phyloP scores from a whole-genome alignment of 2,888 invertebrate species.

The Catocala sponsa region DNA sequence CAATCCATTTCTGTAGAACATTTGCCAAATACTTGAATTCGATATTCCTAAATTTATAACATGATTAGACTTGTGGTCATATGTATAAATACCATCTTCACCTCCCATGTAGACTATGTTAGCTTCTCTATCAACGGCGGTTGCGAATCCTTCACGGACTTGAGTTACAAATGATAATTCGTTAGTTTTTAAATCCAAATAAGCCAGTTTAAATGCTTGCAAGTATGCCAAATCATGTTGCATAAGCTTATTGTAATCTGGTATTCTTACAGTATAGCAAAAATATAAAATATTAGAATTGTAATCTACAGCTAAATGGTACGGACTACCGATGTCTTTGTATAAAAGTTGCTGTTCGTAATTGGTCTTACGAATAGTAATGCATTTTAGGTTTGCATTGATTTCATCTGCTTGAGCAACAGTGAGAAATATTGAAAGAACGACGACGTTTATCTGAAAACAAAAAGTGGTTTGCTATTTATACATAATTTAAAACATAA shows the following conservation, averaged over 20 bases:
- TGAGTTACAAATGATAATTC: conserved; percentile 58
- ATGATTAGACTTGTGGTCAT: conserved; percentile 57
- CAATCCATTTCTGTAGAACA: conserved; percentile 67
- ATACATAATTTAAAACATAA: no score
- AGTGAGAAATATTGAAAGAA: background rate
- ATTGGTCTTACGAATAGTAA: conserved; percentile 10
- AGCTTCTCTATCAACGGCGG: conserved; percentile 60
- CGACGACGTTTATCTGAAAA: background rate
- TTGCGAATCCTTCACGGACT: conserved; percentile 67
- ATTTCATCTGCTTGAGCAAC: background rate
- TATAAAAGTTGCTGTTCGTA: conserved; percentile 57
- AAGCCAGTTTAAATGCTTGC: conserved; percentile 49
- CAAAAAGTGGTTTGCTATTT: background rate
- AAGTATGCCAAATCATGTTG: conserved; percentile 47
- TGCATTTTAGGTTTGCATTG: conserved; percentile 7
- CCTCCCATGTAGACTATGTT: conserved; percentile 72
- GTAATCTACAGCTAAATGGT: conserved; percentile 71
- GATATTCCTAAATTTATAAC: conserved; percentile 51
- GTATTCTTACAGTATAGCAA: conserved; percentile 26
- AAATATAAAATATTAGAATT: conserved; percentile 70
- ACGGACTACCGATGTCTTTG: conserved; percentile 58
- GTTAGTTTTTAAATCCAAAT: conserved; percentile 65
- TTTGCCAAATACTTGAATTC: conserved; percentile 70
- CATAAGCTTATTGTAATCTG: no score
- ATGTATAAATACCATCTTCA: conserved; percentile 65